These are phyloP conservation scores for Odontesthes bonariensis DNA, from an alignment of 2,113 vertebrate genomes.

Conservation along the genomic window DNA sequence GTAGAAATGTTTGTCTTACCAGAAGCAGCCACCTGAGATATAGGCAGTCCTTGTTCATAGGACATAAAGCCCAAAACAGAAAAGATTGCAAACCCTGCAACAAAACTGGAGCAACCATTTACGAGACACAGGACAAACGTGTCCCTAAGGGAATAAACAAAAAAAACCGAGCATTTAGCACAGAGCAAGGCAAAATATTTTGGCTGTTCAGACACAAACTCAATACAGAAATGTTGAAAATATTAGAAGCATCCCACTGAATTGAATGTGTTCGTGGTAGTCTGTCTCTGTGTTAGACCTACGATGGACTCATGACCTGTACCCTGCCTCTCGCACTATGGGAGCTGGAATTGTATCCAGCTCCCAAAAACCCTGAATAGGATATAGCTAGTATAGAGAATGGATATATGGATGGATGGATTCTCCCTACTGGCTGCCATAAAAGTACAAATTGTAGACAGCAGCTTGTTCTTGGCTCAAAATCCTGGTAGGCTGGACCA, in stretches of 20 bases:
- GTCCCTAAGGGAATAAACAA: conserved; percentile 65
- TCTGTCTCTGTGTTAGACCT: neutral
- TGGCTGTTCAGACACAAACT: too few species aligned
- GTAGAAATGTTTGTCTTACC: conserved; percentile 52
- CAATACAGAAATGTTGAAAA: too few species aligned
- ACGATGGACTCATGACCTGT: too few species aligned
- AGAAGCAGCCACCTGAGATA: conserved; percentile 80
- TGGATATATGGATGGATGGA: too few species aligned
- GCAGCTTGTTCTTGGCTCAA: too few species aligned
- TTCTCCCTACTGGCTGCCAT: neutral
- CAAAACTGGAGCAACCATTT: conserved; percentile 79
- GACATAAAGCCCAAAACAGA: conserved; percentile 84
- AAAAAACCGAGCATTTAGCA: neutral
- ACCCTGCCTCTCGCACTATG: too few species aligned
- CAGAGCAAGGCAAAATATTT: neutral
- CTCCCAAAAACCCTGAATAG: too few species aligned
- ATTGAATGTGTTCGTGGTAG: neutral
- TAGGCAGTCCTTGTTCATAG: conserved; percentile 78
- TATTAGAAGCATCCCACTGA: too few species aligned
- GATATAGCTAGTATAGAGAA: too few species aligned
- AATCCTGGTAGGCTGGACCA: neutral
- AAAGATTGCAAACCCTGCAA: conserved; percentile 82
- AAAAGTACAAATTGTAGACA: neutral
- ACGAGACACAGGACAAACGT: conserved; percentile 78
- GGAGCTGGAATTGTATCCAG: too few species aligned